Percentiles rank a stretch among this genome's conserved stretches.
These are phyloP conservation scores for Cavia porcellus DNA, from an alignment of 2,113 vertebrate species.

Conservation along the genomic window DNA sequence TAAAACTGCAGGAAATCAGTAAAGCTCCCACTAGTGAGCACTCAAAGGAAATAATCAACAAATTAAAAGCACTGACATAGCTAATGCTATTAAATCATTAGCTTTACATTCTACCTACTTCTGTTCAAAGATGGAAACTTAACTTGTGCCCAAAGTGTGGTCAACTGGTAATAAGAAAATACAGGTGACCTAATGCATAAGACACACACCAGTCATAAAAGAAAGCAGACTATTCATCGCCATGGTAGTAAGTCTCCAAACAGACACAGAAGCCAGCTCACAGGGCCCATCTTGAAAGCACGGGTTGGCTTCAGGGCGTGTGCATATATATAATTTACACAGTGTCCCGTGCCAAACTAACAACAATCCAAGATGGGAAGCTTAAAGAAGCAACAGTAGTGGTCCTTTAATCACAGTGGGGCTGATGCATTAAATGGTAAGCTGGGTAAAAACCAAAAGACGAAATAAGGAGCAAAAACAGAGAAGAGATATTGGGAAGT, in stretches of 20 bases:
- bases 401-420: not conserved
- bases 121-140: slow-evolving; percentile 45
- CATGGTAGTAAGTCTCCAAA: slow-evolving; percentile 84
- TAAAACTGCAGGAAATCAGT: not conserved
- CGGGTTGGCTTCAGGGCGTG: not conserved
- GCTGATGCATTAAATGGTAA: not conserved
- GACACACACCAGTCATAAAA: slow-evolving; percentile 39
- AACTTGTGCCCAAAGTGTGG: accelerated
- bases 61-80: not conserved
- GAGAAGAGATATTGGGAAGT: too few relatives aligned
- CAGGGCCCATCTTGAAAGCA: slow-evolving; percentile 51
- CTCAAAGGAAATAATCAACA: not conserved
- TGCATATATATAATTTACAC: not conserved
- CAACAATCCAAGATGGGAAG: slow-evolving; percentile 21
- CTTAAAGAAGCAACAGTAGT: not conserved
- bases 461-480: not conserved
- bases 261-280: slow-evolving; percentile 75
- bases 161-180: not conserved
- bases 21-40: not conserved
- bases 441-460: not conserved
- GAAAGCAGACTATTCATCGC: slow-evolving; percentile 79
- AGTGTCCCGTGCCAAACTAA: slow-evolving; percentile 5
- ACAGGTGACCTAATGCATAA: not conserved
- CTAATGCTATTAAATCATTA: slow-evolving; percentile 42
- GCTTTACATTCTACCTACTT: not conserved